Evolutionary conservation across 2,888 invertebrate species (phyloP).

Genomic region (Xylocampa areola): DNA sequence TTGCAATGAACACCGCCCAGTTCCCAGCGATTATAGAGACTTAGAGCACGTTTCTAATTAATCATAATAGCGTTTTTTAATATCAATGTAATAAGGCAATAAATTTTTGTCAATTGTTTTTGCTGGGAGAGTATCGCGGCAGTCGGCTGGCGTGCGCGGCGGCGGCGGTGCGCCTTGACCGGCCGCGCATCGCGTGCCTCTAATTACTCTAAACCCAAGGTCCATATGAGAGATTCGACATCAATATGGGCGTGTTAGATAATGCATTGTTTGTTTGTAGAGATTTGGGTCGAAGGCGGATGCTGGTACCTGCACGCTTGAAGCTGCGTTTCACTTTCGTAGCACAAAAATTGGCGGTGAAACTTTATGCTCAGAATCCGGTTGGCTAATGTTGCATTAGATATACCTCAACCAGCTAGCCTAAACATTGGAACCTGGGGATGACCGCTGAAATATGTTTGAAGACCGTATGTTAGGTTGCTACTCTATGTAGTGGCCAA

Average conservation of each 20-base stretch:
- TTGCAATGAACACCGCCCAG: conserved; percentile 24
- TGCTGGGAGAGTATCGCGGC: conserved; percentile 12
- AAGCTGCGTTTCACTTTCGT: background rate
- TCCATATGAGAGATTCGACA: conserved; percentile 57
- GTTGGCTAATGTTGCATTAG: too few species aligned
- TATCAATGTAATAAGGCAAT: conserved; percentile 38
- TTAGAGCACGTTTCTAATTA: conserved; percentile 37
- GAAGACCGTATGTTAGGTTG: too few species aligned
- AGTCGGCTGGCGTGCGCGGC: conserved; percentile 35
- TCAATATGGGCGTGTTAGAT: conserved; percentile 48
- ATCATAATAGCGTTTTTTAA: conserved; percentile 46
- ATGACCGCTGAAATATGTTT: too few species aligned
- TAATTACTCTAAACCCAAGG: conserved; percentile 51
- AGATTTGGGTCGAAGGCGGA: conserved; percentile 34
- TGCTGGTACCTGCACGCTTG: conserved; percentile 8
- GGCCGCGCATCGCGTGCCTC: conserved; percentile 51
- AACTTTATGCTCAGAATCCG: too few species aligned
- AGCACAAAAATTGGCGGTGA: background rate
- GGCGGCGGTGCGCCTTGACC: conserved; percentile 50
- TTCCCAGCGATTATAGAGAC: conserved; percentile 26
- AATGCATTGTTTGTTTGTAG: conserved; percentile 38
- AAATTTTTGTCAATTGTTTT: conserved; percentile 53
- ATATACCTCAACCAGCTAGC: too few species aligned
- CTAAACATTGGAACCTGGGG: too few species aligned
- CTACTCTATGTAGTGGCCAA: too few species aligned